These are phyloP conservation scores for Sitodiplosis mosellana DNA, from an alignment of 1,140 invertebrate genomes.

Conservation along the genomic window DNA sequence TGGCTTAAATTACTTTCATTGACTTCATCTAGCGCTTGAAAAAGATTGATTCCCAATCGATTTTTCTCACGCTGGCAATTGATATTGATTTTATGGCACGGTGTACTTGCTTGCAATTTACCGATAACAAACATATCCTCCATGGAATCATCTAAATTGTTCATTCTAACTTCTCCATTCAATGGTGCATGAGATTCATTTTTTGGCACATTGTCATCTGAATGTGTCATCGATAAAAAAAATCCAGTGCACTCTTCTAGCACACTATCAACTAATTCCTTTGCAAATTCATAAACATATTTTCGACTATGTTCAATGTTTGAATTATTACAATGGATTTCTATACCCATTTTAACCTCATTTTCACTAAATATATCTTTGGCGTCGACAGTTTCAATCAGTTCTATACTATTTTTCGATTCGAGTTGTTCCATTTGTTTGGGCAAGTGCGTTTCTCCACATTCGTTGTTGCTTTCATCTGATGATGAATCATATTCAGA, in stretches of 20 bases:
- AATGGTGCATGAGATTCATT: neutral
- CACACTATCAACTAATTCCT: constrained; percentile 2
- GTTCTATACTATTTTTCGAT: neutral
- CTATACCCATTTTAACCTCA: neutral
- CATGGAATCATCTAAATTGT: neutral
- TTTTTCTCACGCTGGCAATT: no score
- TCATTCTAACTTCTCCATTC: neutral
- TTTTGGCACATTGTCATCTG: no score
- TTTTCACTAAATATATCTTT: neutral
- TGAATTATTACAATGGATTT: neutral
- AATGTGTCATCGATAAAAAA: neutral
- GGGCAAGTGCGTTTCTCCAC: neutral
- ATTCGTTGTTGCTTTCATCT: neutral
- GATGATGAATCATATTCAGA: neutral
- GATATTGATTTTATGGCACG: no score
- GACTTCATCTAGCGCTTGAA: no score
- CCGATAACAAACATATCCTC: no score
- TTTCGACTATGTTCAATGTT: neutral
- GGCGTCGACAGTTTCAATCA: neutral
- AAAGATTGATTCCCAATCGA: no score
- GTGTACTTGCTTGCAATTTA: neutral
- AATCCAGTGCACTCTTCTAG: neutral
- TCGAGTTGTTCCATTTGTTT: neutral
- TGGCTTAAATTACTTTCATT: no score
- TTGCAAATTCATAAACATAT: neutral